phyloP scores from a whole-genome alignment of 2,113 vertebrate species.

The Clarias batrachus region DNA sequence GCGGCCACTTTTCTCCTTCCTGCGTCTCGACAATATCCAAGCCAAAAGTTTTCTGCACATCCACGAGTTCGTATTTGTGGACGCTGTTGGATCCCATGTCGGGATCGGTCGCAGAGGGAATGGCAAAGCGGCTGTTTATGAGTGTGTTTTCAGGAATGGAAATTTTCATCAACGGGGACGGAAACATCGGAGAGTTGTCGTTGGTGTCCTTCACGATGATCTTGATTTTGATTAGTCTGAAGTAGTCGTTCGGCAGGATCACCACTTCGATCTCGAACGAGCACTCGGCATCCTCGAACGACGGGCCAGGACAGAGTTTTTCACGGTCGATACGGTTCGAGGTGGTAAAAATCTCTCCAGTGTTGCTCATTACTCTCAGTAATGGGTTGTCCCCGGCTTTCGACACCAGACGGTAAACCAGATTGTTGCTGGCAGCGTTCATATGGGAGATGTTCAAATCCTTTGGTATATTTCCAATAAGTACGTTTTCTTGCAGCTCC shows the following conservation, averaged over 20 bases:
- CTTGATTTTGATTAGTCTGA: constrained; percentile 98
- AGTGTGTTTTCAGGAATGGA: constrained; percentile 98
- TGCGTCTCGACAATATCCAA: constrained; percentile 98
- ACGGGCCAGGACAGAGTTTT: constrained; percentile 91
- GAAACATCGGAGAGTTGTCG: constrained; percentile 98
- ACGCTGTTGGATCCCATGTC: constrained; percentile 97
- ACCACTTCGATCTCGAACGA: constrained; percentile 99
- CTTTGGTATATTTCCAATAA: constrained; percentile 99
- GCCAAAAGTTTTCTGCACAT: constrained; percentile 94
- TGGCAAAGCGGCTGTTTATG: constrained; percentile 97
- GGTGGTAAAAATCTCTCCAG: constrained; percentile 96
- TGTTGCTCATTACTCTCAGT: constrained; percentile 94
- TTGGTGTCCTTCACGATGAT: constrained; percentile 98
- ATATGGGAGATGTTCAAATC: constrained; percentile 98
- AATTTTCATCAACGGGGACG: constrained; percentile 98
- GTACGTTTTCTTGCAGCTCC: constrained; percentile 96
- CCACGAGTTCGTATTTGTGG: constrained; percentile 95
- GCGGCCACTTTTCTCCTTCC: constrained; percentile 99
- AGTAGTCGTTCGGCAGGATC: constrained; percentile 98
- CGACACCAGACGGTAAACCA: constrained; percentile 97
- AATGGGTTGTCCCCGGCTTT: constrained; percentile 96
- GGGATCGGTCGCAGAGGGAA: constrained; percentile 96
- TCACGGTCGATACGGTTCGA: constrained; percentile 96
- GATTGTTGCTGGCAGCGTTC: constrained; percentile 90
- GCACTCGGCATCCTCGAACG: constrained; percentile 92